phyloP scores from a whole-genome alignment of 2,797 vertebrate genomes.

The Chelon labrosus region DNA sequence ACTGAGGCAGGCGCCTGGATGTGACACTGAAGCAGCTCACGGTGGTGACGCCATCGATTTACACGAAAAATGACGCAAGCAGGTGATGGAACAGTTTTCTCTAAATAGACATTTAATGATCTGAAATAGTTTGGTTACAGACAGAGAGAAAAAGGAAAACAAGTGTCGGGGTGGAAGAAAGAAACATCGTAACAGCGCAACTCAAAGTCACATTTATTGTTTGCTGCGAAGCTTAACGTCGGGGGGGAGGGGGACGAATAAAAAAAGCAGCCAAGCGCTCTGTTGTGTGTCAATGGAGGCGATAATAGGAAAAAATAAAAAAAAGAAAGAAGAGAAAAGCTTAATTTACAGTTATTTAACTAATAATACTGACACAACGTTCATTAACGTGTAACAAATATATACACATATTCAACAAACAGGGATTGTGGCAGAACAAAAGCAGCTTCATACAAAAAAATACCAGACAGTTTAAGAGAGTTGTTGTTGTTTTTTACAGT shows the following conservation, averaged over 20 bases:
- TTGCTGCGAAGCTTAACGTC: constrained; percentile 54
- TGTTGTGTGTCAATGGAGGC: constrained; percentile 58
- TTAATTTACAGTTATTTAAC: constrained; percentile 61
- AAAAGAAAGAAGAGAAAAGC: not conserved
- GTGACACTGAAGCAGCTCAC: constrained; percentile 39
- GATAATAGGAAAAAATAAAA: constrained; percentile 45
- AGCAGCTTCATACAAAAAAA: constrained; percentile 67
- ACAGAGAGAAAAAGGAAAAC: constrained; percentile 43
- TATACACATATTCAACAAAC: constrained; percentile 77
- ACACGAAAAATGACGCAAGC: constrained; percentile 54
- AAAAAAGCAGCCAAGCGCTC: constrained; percentile 45
- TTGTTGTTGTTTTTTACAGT: constrained; percentile 57
- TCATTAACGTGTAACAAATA: constrained; percentile 74
- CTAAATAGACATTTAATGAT: constrained; percentile 85
- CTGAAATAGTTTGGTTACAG: constrained; percentile 72
- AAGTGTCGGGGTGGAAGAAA: constrained; percentile 49
- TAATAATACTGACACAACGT: constrained; percentile 80
- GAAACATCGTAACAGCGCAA: constrained; percentile 43
- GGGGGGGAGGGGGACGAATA: constrained; percentile 30
- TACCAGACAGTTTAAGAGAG: constrained; percentile 41
- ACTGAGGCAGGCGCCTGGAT: constrained; percentile 49
- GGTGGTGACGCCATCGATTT: constrained; percentile 52
- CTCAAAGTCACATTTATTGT: constrained; percentile 22
- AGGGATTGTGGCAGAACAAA: constrained; percentile 67
- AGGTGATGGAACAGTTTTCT: constrained; percentile 68